Evolutionary conservation across 2,113 vertebrate genomes (phyloP).

Genomic region (Nibea albiflora): DNA sequence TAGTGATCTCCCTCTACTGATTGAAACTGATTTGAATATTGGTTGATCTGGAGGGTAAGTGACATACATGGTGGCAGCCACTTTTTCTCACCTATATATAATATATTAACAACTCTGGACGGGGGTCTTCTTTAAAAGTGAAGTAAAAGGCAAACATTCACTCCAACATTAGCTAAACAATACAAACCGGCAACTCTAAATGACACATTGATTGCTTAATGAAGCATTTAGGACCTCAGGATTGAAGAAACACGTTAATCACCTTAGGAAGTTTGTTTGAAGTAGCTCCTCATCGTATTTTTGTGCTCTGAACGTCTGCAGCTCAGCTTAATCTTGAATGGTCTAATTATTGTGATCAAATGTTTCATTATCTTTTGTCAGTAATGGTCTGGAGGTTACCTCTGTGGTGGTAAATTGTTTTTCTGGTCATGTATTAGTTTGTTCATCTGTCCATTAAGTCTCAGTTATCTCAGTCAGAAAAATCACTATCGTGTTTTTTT

Average conservation of each 20-base stretch:
- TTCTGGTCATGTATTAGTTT: not conserved
- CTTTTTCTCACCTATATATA: no score
- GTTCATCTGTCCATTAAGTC: no score
- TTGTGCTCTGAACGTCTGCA: not conserved
- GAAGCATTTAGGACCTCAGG: not conserved
- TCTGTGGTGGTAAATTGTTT: not conserved
- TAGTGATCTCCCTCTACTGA: no score
- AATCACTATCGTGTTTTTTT: no score
- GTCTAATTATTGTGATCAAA: not conserved
- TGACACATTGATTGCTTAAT: conserved; percentile 15
- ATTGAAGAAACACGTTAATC: not conserved
- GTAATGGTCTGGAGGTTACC: no score
- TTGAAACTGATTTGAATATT: no score
- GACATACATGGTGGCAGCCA: no score
- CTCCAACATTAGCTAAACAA: not conserved
- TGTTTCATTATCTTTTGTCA: conserved; percentile 2
- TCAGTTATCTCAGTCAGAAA: no score
- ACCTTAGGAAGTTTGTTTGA: not conserved
- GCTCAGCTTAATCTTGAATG: not conserved
- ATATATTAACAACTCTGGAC: no score
- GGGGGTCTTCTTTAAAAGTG: no score
- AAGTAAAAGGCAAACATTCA: not conserved
- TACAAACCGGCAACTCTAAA: not conserved
- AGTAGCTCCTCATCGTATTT: not conserved
- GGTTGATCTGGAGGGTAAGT: no score